These are phyloP conservation scores for Talpa occidentalis DNA, from an alignment of 2,113 vertebrate genomes.

Conservation along the genomic window DNA sequence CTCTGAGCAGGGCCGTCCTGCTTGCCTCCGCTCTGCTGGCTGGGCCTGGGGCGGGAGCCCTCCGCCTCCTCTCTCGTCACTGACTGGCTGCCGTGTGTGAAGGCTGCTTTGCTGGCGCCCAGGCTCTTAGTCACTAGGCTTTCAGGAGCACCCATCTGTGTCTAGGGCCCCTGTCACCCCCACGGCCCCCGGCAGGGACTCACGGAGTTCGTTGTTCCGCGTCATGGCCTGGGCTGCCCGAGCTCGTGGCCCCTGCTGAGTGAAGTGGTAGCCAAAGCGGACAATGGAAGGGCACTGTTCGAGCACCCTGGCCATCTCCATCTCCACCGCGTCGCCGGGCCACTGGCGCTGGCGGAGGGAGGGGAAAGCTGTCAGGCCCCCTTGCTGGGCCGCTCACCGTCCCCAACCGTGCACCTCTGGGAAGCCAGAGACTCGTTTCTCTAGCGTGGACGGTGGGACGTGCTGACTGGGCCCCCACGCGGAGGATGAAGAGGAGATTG, in stretches of 20 bases:
- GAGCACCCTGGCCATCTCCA: slow-evolving; percentile 96
- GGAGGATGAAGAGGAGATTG: neutral
- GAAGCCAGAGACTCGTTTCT: no score
- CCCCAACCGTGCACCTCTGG: no score
- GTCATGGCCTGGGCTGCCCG: slow-evolving; percentile 94
- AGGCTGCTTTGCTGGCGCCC: neutral
- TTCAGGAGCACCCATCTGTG: neutral
- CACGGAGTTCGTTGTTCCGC: slow-evolving; percentile 94
- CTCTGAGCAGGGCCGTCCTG: no score
- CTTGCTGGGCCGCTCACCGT: neutral
- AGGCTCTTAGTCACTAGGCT: neutral
- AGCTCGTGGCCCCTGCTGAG: slow-evolving; percentile 95
- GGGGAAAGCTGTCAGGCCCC: neutral
- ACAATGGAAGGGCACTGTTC: slow-evolving; percentile 94
- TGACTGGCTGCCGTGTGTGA: no score
- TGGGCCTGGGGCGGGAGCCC: no score
- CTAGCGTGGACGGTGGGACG: neutral
- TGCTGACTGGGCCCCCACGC: neutral
- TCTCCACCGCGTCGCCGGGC: slow-evolving; percentile 94
- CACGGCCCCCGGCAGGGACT: slow-evolving; percentile 73
- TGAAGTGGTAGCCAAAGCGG: slow-evolving; percentile 96
- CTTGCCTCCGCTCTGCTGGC: no score
- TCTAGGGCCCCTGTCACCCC: no score
- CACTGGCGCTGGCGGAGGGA: slow-evolving; percentile 89
- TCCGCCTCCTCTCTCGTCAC: no score